Conservation (phyloP, 1,140 invertebrate species). For the Drosophila arawakana region DNA sequence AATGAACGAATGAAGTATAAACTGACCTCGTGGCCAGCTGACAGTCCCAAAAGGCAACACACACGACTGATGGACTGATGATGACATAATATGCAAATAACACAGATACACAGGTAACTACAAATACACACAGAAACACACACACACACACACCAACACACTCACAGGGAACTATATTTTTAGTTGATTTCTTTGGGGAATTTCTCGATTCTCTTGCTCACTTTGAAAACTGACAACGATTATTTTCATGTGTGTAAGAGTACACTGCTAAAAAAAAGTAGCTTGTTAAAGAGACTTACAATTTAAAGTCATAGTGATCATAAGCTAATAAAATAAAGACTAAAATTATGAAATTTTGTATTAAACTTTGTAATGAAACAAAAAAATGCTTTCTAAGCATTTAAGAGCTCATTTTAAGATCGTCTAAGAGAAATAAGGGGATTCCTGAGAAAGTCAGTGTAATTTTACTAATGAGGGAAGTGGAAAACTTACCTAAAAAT, state of each 20-base stretch:
- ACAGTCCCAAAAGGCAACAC: slow-evolving; percentile 65
- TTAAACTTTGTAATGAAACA: no score
- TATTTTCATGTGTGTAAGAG: neutral
- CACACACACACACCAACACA: slow-evolving; percentile 35
- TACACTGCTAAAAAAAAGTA: neutral
- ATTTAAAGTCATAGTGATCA: no score
- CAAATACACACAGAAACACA: slow-evolving; percentile 13
- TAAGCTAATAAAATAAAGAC: no score
- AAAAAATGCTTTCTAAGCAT: no score
- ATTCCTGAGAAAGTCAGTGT: no score
- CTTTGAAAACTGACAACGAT: slow-evolving; percentile 33
- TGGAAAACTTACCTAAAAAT: no score
- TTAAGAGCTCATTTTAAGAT: no score
- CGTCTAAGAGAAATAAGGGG: no score
- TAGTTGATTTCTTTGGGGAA: slow-evolving; percentile 82
- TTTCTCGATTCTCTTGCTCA: slow-evolving; percentile 31
- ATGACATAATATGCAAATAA: slow-evolving; percentile 82
- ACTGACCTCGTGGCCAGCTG: slow-evolving; percentile 51
- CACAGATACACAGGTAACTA: slow-evolving; percentile 52
- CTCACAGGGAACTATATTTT: slow-evolving; percentile 49
- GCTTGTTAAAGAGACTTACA: no score
- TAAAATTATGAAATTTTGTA: no score
- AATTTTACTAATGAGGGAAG: no score
- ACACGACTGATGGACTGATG: slow-evolving; percentile 72
- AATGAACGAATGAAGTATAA: slow-evolving; percentile 34